A percentile compares a stretch with the other conserved stretches of the same genome.
phyloP scores from a whole-genome alignment of 2,113 vertebrate genomes.

The Polyodon spathula region DNA sequence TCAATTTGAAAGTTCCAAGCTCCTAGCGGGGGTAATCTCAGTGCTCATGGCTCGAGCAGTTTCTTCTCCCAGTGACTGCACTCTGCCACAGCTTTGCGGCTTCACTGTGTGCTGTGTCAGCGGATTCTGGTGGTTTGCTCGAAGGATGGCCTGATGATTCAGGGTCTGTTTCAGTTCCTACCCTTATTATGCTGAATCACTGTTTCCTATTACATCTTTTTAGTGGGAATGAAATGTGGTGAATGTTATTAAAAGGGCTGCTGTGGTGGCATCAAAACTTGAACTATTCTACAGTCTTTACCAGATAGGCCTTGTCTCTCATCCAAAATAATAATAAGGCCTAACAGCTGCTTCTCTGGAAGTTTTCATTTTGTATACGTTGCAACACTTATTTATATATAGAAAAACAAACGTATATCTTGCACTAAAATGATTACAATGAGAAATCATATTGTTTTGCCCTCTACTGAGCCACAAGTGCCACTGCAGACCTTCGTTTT shows the following conservation, averaged over 20 bases:
- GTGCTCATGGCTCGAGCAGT: neutral
- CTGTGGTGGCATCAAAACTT: conserved; percentile 3
- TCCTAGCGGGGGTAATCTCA: neutral
- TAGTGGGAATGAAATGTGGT: neutral
- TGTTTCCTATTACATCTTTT: neutral
- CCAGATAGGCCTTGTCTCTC: neutral
- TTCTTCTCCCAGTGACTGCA: neutral
- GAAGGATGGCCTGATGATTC: neutral
- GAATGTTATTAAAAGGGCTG: neutral
- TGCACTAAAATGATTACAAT: too few relatives aligned
- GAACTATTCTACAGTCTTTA: neutral
- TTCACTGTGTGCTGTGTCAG: neutral
- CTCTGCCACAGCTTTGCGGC: neutral
- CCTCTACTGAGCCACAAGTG: too few relatives aligned
- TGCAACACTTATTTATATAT: neutral
- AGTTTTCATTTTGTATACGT: neutral
- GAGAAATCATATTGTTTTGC: too few relatives aligned
- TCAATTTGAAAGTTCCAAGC: too few relatives aligned
- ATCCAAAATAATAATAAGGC: neutral
- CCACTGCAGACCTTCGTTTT: too few relatives aligned
- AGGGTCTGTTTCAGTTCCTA: neutral
- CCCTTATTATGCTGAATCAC: conserved; percentile 2
- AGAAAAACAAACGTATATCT: too few relatives aligned
- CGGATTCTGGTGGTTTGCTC: neutral
- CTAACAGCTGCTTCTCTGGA: neutral